Evolutionary conservation across 2,888 invertebrate species (phyloP).

Genomic region (Sympetrum striolatum): DNA sequence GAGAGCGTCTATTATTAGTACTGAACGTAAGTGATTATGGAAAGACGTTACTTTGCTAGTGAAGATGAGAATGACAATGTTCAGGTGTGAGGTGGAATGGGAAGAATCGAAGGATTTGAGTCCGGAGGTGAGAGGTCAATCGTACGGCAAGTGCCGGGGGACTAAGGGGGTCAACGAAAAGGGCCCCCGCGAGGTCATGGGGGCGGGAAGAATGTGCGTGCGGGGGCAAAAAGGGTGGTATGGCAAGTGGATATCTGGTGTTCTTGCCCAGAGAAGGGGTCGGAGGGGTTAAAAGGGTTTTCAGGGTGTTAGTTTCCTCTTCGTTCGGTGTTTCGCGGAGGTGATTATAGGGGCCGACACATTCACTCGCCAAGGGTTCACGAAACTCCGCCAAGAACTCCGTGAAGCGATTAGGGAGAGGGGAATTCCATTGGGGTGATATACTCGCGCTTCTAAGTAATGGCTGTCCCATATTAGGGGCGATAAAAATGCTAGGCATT

Average conservation of each 20-base stretch:
- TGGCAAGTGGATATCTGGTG: not conserved
- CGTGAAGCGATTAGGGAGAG: not conserved
- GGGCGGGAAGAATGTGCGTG: not conserved
- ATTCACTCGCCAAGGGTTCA: not conserved
- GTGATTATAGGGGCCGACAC: not conserved
- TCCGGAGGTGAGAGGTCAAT: constrained; percentile 30
- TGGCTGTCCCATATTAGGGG: too few species aligned
- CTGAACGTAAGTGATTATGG: not conserved
- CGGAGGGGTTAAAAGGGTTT: not conserved
- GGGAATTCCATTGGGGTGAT: not conserved
- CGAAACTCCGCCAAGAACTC: not conserved
- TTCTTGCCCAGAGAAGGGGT: not conserved
- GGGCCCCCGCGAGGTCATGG: not conserved
- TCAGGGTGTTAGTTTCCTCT: not conserved
- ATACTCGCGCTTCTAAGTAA: too few species aligned
- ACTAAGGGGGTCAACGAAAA: not conserved
- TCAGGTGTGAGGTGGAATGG: not conserved
- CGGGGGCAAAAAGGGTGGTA: not conserved
- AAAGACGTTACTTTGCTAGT: not conserved
- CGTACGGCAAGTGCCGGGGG: not conserved
- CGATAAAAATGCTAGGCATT: too few species aligned
- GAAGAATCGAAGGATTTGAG: not conserved
- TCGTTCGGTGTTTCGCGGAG: not conserved
- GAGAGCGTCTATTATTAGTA: not conserved
- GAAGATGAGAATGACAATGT: too few species aligned